phyloP scores from a whole-genome alignment of 2,888 invertebrate species.

The Trachelus iudaicus region DNA sequence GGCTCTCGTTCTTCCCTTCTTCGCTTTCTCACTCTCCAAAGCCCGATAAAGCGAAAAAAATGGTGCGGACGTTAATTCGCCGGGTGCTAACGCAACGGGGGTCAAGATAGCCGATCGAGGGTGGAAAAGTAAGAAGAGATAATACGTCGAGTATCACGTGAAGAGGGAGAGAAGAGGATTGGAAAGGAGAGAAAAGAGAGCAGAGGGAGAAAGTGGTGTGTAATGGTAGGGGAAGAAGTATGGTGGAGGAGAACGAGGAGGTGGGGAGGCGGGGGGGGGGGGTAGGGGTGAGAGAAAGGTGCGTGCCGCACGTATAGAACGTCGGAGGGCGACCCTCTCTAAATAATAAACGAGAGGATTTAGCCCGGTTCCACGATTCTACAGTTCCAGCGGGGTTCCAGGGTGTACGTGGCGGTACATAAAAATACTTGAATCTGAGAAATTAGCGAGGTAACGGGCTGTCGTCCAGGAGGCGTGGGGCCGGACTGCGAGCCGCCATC shows the following conservation, averaged over 20 bases:
- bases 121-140: conserved; percentile 36
- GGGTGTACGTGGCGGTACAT: conserved; percentile 49
- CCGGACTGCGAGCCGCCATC: conserved; percentile 18
- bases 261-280: background rate
- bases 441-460: conserved; percentile 63
- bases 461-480: conserved; percentile 33
- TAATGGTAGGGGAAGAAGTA: background rate
- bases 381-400: no score
- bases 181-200: conserved; percentile 8
- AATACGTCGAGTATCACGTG: conserved; percentile 39
- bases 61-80: conserved; percentile 24
- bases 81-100: conserved; percentile 23
- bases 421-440: conserved; percentile 67
- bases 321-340: conserved; percentile 44
- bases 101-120: conserved; percentile 21
- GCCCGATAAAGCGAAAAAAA: no score
- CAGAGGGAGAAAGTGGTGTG: conserved; percentile 2
- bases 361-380: conserved; percentile 44
- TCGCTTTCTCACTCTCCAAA: no score
- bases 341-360: conserved; percentile 66
- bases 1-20: no score
- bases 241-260: background rate
- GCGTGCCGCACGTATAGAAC: conserved; percentile 4
- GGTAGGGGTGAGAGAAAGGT: background rate
- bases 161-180: conserved; percentile 28